Evolutionary conservation across 2,888 invertebrate genomes (phyloP), one percentile per base, ranked within the genome.

Genomic region (Tyria jacobaeae): DNA sequence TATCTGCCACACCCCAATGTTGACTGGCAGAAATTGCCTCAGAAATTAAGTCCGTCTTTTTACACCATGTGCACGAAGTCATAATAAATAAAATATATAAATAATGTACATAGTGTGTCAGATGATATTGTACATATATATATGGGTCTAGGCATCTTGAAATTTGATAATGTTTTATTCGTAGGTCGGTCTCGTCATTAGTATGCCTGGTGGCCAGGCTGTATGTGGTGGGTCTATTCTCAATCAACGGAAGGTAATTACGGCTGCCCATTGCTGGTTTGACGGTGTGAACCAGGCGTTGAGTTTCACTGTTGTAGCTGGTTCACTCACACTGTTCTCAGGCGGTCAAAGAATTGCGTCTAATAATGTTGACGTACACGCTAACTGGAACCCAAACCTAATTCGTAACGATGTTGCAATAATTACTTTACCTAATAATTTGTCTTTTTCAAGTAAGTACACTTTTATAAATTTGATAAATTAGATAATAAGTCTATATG

Each of bases 261-360:
- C 61, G 6, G 61, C 61, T 35, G 61, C 61, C 10, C 61, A 61
- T 21, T 61, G 61, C 44, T 61, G 61, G 61, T 44, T 5, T 4
- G 61, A 61, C 10, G 61, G 61, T 17, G 12, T 2, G 25, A 56
- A 25, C 34, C 55, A 25, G 27, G 61, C 44, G 1, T 9, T 9
- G 1, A 7, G 3, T 9, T 10, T 61, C 2, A 47, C 25, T 1
- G 51, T 56, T 17, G 61, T 55, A 14, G 17, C 17, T 12, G 61
- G 61, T n/a, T 50, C 60, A n/a, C 9, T 44, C 12, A 50, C 49
- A 6, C 55, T 60, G 15, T 60, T 60, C 31, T 21, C 41, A 12
- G 55, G 60, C 2, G 60, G 60, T 34, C 17, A 17, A 14, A 54
- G 60, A 25, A 17, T 54, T 5, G 0, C 0, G 0, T 54, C 24